Evolutionary conservation across 2,113 vertebrate species (phyloP), one percentile per base, ranked within the genome.

Genomic region (Daphoenositta chrysoptera): DNA sequence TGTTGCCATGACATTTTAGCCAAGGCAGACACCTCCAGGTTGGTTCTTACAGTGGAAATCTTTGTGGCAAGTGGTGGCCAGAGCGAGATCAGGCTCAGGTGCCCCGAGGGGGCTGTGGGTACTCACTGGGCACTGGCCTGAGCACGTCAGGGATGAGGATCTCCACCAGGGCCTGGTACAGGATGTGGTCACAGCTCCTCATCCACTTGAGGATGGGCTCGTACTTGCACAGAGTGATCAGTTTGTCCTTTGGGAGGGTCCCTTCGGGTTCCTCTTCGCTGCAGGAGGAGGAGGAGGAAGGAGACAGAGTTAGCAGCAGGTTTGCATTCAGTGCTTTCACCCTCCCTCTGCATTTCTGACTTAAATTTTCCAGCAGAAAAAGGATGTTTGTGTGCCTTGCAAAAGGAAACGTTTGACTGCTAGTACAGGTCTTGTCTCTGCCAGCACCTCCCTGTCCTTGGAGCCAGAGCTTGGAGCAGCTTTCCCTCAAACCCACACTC

Each of bases 91-190:
- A 73, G 53, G 0, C 11, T 15, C 22, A 33, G 85, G n/a, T 2
- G 10, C 26, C 26, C 1, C 6, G 24, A 2, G 12, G 60, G 64
- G 69, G 87, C 71, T 16, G 37, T 8, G 28, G 70, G 37, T 20
- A 98, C 99, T 99, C 90, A 99, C 99, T 99, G 96, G 99, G 99
- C 68, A 99, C 99, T 0, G 99, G 99, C 31, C 99, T 98, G 83
- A 99, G 98, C 69, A 99, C 99, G 2, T 99, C 99, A 0, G 99
- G 99, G 96, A 99, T 99, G 54, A 99, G 99, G 86, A 99, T 98
- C 97, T 99, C 99, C 91, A 99, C 99, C 89, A 99, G 98, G 3
- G 99, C 98, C 98, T 99, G 99, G 98, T 99, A 99, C 65, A 99
- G 97, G 97, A 99, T 98, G 97, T 99, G 99, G 92, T 99, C 99